A percentile compares a stretch with the other conserved stretches of the same genome.
phyloP scores from a whole-genome alignment of 2,797 vertebrate species.

The Gadopsis bispinosus region DNA sequence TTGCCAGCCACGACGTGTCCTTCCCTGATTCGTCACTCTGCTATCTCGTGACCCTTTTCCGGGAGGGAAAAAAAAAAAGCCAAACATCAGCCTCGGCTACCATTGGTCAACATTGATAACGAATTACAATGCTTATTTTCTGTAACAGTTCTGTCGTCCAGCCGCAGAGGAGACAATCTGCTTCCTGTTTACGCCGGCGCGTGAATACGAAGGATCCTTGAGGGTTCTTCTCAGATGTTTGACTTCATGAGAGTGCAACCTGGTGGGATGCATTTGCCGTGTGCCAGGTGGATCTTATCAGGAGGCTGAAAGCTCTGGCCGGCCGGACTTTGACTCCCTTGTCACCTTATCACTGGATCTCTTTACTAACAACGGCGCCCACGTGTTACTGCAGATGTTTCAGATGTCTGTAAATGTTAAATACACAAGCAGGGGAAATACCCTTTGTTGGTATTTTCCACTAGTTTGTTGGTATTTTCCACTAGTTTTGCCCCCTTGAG shows the following conservation, averaged over 20 bases:
- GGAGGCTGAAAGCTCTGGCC: constrained; percentile 5
- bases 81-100: no score
- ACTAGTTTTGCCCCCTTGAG: background rate
- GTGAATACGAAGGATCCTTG: background rate
- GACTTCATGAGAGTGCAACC: background rate
- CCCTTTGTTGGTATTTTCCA: constrained; percentile 4
- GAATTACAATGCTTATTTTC: no score
- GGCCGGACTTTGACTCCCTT: background rate
- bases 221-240: constrained; percentile 12
- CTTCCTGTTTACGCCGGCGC: no score
- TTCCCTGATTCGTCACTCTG: no score
- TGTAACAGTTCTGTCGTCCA: no score
- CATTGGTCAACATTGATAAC: no score
- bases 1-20: no score
- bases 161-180: no score
- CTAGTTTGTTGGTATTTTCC: constrained; percentile 9
- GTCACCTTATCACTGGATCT: constrained; percentile 8
- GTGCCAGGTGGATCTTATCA: constrained; percentile 63
- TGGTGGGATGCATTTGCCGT: constrained; percentile 8
- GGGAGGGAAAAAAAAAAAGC: no score
- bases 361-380: background rate
- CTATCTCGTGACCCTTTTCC: no score
- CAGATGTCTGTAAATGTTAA: background rate
- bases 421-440: background rate
- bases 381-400: background rate